Evolutionary conservation across 2,888 invertebrate genomes (phyloP), one percentile per base, ranked within the genome.

Genomic region (Pollenia labialis): DNA sequence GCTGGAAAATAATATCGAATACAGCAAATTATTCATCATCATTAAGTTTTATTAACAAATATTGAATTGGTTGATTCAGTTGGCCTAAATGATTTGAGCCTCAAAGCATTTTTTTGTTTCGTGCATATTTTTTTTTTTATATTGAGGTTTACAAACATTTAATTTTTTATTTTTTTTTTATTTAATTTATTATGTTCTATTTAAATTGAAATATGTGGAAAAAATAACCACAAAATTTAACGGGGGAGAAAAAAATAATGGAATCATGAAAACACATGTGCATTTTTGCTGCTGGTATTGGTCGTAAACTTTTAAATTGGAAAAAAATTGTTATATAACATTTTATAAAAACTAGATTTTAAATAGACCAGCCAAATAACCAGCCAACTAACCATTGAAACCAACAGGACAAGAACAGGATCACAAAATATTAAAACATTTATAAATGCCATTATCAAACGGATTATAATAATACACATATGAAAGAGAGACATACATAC

Each of bases 371-470:
- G 32, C 32, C 32, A 68, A 52, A 74, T 74, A 60, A 84, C 84
- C 77, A 84, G 72, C 66, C 66, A 79, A 84, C 79, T 79, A 60
- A 84, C 83, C 83, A 84, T 58, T 66, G 16, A 72, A 84, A 84
- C 83, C 83, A 66, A 66, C 32, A 72, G 72, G 32, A 84, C 71
- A 84, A 72, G 72, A 68, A 79, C 9, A 79, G 72, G 72, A 79
- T 84, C 84, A 84, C 58, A 66, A 79, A 79, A 84, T 84, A 79
- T 79, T 84, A 52, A 74, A 79, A 84, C 66, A 79, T 84, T 79
- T 79, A 68, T 54, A 68, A 66, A 66, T 32, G 46, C 68, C 58
- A 74, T 79, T 84, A 84, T 84, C 83, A 79, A 74, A 66, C 2
- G 66, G 79, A 84, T 84, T 84, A 84, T 58, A 84, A 84, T 82